Conservation (phyloP, 2,888 invertebrate genomes). For the Oxystoma pomonae region DNA sequence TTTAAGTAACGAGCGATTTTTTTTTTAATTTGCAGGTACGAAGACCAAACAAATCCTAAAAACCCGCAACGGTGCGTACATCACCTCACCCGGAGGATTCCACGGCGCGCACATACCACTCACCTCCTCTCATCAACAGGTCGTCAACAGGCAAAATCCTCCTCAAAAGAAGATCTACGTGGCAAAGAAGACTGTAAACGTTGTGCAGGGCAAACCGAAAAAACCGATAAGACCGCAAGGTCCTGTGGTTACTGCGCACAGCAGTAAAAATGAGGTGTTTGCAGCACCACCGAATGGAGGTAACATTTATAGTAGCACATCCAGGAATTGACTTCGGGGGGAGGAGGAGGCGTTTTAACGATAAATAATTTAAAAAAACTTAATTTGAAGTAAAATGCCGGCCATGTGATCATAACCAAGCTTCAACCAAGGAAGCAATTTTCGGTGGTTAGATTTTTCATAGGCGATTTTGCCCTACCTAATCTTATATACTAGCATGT, state of each 20-base stretch:
- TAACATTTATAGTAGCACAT: neutral
- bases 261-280: conserved; percentile 42
- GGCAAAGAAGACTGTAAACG: conserved; percentile 12
- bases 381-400: no score
- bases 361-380: no score
- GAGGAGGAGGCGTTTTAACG: neutral
- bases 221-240: conserved; percentile 33
- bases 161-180: conserved; percentile 11
- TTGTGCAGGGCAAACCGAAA: conserved; percentile 25
- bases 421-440: no score
- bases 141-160: neutral
- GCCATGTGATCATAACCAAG: no score
- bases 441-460: no score
- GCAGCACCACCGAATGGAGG: conserved; percentile 34
- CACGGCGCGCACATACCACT: conserved; percentile 31
- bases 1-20: no score
- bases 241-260: conserved; percentile 29
- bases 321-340: no score
- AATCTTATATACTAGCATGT: no score
- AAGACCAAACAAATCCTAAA: conserved; percentile 8
- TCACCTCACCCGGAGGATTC: conserved; percentile 6
- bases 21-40: conserved; percentile 6
- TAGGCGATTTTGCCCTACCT: no score
- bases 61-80: conserved; percentile 16
- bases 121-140: neutral